A percentile compares a stretch with the other conserved stretches of the same genome.
Conservation (phyloP, 2,113 vertebrate species). For the Struthidea cinerea region DNA sequence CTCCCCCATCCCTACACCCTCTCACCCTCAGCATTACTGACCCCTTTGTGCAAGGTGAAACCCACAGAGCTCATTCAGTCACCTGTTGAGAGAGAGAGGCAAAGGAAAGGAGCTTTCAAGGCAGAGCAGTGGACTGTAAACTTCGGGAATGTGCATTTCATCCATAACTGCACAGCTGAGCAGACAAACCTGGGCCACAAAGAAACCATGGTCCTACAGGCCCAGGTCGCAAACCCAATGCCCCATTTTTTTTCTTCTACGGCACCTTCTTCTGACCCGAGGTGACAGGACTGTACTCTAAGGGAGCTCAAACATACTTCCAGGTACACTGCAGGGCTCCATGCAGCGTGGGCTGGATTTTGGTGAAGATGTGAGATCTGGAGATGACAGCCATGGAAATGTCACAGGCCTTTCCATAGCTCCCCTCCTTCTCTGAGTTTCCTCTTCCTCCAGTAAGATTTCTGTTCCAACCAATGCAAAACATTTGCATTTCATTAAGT, state of each 20-base stretch:
- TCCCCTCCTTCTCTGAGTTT: background rate
- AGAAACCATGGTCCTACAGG: background rate
- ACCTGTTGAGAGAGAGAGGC: background rate
- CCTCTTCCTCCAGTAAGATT: background rate
- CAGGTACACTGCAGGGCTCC: background rate
- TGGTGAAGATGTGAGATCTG: background rate
- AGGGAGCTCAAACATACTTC: background rate
- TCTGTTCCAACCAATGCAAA: background rate
- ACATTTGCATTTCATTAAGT: background rate
- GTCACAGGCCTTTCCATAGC: background rate
- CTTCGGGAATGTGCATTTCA: background rate
- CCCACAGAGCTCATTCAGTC: background rate
- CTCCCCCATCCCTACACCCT: background rate
- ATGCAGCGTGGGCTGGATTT: background rate
- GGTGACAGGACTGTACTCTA: background rate
- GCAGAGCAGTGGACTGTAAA: background rate
- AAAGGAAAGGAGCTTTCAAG: background rate
- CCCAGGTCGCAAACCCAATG: background rate
- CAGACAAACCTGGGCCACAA: background rate
- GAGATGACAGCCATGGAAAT: background rate
- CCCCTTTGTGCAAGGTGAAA: background rate
- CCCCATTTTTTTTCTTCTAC: background rate
- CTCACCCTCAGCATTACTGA: background rate
- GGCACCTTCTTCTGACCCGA: background rate
- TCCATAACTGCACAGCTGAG: rapidly evolving